phyloP scores from a whole-genome alignment of 2,113 vertebrate genomes.

The Anseranas semipalmata region DNA sequence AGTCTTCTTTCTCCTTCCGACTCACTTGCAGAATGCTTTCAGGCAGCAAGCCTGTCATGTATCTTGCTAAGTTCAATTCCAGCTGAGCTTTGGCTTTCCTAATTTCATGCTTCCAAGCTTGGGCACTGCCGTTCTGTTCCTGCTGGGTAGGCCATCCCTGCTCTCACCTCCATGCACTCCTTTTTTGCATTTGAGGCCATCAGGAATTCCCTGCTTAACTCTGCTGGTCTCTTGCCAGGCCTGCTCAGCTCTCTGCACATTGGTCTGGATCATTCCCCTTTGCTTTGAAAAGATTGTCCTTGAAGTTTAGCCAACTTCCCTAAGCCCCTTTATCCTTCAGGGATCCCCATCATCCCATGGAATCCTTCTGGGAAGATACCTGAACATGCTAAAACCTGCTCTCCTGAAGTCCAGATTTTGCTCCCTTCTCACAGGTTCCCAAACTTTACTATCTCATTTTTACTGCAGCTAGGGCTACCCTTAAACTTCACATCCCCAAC shows the following conservation, averaged over 20 bases:
- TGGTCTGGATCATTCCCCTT: background rate
- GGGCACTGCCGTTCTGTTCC: background rate
- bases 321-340: background rate
- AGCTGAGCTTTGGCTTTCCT: background rate
- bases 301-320: background rate
- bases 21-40: background rate
- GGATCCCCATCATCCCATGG: background rate
- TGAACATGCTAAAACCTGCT: background rate
- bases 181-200: background rate
- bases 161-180: background rate
- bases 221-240: background rate
- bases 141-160: background rate
- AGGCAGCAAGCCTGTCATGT: rapidly evolving
- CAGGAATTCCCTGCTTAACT: background rate
- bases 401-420: background rate
- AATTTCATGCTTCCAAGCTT: background rate
- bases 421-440: background rate
- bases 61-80: background rate
- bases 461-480: background rate
- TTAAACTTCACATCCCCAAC: background rate
- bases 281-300: background rate
- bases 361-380: background rate
- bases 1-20: background rate
- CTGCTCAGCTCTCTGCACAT: background rate
- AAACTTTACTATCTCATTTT: background rate